A percentile compares a stretch with the other conserved stretches of the same genome.
These are phyloP conservation scores for Brachypodius melanocephalos DNA, from an alignment of 2,113 vertebrate genomes.

Conservation along the genomic window DNA sequence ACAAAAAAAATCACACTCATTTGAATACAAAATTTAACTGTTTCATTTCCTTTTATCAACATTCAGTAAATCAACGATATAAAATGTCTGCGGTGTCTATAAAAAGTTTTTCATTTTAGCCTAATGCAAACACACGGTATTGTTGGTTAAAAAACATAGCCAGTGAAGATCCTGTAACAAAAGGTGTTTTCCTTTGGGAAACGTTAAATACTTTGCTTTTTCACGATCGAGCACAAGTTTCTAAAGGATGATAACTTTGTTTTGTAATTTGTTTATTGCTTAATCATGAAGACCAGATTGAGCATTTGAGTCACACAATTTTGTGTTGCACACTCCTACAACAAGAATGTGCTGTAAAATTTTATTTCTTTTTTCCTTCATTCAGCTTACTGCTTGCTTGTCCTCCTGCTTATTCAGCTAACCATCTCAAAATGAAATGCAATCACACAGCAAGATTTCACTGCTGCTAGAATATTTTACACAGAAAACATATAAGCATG, in stretches of 20 bases:
- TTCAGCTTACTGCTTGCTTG: constrained; percentile 35
- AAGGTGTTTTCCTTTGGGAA: constrained; percentile 60
- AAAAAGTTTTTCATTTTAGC: background rate
- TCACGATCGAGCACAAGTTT: constrained; percentile 51
- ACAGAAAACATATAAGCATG: constrained; percentile 30
- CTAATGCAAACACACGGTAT: constrained; percentile 13
- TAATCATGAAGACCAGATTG: constrained; percentile 51
- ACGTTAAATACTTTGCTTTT: constrained; percentile 37
- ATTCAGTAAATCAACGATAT: background rate
- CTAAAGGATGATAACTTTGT: constrained; percentile 46
- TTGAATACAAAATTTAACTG: background rate
- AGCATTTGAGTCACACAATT: constrained; percentile 44
- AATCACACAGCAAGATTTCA: constrained; percentile 2
- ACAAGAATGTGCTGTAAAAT: constrained; percentile 46
- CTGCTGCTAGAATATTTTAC: constrained; percentile 7
- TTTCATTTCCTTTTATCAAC: background rate
- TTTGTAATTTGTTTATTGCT: constrained; percentile 48
- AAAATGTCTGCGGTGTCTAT: background rate
- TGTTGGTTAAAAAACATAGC: constrained; percentile 40
- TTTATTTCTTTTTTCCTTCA: constrained; percentile 46
- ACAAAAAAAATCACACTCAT: background rate
- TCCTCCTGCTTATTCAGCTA: constrained; percentile 60
- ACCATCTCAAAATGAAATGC: constrained; percentile 3
- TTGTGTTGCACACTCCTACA: constrained; percentile 19
- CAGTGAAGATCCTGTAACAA: constrained; percentile 17